A percentile compares a stretch with the other conserved stretches of the same genome.
Evolutionary conservation across 1,140 invertebrate genomes (phyloP).

Genomic region (Dendrolimus punctatus): DNA sequence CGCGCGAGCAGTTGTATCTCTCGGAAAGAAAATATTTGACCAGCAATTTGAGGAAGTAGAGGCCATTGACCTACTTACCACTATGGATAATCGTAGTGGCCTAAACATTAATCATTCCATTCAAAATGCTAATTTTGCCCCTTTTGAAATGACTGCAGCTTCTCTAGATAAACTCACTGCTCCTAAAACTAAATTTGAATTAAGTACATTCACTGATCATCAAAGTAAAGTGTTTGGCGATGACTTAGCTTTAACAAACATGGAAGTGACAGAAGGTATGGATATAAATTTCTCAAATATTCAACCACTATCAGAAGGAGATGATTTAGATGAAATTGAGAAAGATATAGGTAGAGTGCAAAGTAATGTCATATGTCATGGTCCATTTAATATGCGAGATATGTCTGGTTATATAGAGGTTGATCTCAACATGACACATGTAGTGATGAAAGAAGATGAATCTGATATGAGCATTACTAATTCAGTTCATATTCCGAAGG

Average conservation of each 20-base stretch:
- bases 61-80: conserved; percentile 25
- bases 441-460: conserved; percentile 23
- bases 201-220: conserved; percentile 43
- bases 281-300: conserved; percentile 47
- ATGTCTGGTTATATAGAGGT: conserved; percentile 52
- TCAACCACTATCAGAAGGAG: conserved; percentile 20
- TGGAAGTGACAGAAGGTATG: conserved; percentile 37
- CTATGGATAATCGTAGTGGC: conserved; percentile 14
- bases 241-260: conserved; percentile 30
- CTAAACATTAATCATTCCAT: conserved; percentile 29
- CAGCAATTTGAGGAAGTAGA: conserved; percentile 57
- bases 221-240: conserved; percentile 43
- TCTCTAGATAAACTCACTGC: conserved; percentile 31
- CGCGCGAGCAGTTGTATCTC: conserved; percentile 29
- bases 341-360: conserved; percentile 31
- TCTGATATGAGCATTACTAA: conserved; percentile 59
- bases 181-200: conserved; percentile 40
- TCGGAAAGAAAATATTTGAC: conserved; percentile 48
- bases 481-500: conserved; percentile 39
- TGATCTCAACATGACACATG: conserved; percentile 46
- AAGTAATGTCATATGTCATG: conserved; percentile 25
- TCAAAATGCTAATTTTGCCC: conserved; percentile 36
- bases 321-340: conserved; percentile 55
- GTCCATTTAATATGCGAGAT: conserved; percentile 21
- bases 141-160: conserved; percentile 23